Conservation (phyloP, 1,140 invertebrate genomes). For the Hylaeus volcanicus region DNA sequence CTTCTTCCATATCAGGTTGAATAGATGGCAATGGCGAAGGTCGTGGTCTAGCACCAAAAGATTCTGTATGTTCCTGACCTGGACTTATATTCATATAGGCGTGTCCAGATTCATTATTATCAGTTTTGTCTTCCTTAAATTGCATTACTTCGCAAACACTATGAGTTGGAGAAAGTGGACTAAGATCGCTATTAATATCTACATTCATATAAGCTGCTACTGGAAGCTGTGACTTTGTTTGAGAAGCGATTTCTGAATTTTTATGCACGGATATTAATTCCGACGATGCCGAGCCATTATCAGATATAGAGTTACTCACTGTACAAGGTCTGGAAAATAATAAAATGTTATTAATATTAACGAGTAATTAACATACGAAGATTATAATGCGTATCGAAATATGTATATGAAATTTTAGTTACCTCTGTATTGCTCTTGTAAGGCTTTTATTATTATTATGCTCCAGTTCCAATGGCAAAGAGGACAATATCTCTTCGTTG, state of each 20-base stretch:
- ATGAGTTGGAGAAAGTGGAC: conserved; percentile 72
- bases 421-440: conserved; percentile 75
- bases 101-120: conserved; percentile 69
- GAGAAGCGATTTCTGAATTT: conserved; percentile 47
- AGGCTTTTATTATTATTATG: conserved; percentile 78
- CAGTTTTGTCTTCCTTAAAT: conserved; percentile 61
- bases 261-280: conserved; percentile 58
- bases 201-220: conserved; percentile 77
- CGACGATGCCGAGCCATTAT: conserved; percentile 63
- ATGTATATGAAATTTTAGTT: conserved; percentile 4
- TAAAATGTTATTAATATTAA: conserved; percentile 4
- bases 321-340: conserved; percentile 69
- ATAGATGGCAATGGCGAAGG: conserved; percentile 65
- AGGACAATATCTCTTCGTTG: conserved; percentile 75
- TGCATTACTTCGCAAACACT: conserved; percentile 59
- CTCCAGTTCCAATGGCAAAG: conserved; percentile 72
- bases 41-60: conserved; percentile 21
- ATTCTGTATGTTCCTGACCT: conserved; percentile 69
- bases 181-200: conserved; percentile 70
- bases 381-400: no score
- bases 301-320: conserved; percentile 70
- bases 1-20: conserved; percentile 72
- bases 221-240: conserved; percentile 49
- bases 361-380: neutral
- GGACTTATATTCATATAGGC: conserved; percentile 86